These are phyloP conservation scores for Idaea dimidiata DNA, from an alignment of 2,888 invertebrate species.

Conservation along the genomic window DNA sequence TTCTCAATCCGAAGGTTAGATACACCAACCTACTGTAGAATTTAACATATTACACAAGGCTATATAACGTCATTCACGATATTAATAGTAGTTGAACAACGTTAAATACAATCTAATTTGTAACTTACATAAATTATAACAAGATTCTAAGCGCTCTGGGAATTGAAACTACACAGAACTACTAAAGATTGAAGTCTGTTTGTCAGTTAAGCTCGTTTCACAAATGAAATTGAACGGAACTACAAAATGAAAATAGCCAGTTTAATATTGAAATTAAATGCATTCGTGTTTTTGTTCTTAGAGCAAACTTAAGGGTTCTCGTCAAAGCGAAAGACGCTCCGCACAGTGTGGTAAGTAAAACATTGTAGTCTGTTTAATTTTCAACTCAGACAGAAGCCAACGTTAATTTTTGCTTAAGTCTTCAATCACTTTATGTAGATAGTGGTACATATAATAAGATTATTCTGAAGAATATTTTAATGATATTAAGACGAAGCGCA, in stretches of 20 bases:
- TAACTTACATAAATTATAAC: background rate
- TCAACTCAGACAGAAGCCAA: background rate
- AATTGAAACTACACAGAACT: background rate
- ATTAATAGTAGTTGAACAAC: background rate
- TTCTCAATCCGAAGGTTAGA: conserved; percentile 12
- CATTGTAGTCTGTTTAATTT: background rate
- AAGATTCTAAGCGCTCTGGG: background rate
- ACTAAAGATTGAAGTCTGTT: background rate
- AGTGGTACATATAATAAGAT: conserved; percentile 1
- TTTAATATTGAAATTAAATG: background rate
- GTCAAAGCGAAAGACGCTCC: background rate
- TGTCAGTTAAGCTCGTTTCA: background rate
- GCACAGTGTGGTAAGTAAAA: background rate
- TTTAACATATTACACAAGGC: background rate
- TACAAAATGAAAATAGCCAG: background rate
- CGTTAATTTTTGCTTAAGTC: background rate
- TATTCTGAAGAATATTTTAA: conserved; percentile 2
- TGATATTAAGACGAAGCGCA: conserved; percentile 1
- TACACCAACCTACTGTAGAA: conserved; percentile 10
- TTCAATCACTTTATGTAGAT: background rate
- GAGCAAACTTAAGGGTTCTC: background rate
- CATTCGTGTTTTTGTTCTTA: background rate
- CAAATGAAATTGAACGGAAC: background rate
- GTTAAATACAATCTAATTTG: background rate
- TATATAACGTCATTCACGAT: background rate